Conservation (phyloP, 2,888 invertebrate species). For the Eudasyphora cyanicolor region DNA sequence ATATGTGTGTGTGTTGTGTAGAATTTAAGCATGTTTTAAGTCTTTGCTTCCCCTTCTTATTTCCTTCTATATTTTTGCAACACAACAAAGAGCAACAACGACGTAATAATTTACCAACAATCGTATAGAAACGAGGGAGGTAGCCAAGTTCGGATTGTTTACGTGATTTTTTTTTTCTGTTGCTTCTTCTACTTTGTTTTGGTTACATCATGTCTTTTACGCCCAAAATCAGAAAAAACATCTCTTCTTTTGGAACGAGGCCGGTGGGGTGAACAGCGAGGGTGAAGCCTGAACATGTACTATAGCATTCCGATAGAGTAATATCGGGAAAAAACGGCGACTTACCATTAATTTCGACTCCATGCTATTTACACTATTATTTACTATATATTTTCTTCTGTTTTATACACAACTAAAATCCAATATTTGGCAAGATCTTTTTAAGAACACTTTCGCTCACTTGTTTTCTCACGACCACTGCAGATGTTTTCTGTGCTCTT, state of each 20-base stretch:
- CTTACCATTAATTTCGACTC: no score
- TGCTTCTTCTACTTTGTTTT: slow-evolving; percentile 2
- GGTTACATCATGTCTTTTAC: slow-evolving; percentile 30
- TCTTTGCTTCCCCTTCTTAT: not conserved
- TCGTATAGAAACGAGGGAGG: not conserved
- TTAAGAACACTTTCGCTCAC: no score
- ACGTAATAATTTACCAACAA: not conserved
- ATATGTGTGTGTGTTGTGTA: not conserved
- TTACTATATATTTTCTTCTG: no score
- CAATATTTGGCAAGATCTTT: no score
- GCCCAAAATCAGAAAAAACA: slow-evolving; percentile 37
- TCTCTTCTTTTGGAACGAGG: not conserved
- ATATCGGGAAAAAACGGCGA: no score
- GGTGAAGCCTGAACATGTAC: no score
- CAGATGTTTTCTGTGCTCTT: no score
- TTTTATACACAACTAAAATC: no score
- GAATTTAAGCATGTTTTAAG: slow-evolving; percentile 2
- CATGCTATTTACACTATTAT: no score
- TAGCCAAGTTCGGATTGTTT: slow-evolving; percentile 38
- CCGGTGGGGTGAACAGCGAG: no score
- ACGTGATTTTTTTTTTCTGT: slow-evolving; percentile 53
- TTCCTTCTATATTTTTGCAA: not conserved
- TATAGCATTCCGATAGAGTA: no score
- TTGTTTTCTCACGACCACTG: no score
- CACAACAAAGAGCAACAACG: not conserved